A percentile compares a stretch with the other conserved stretches of the same genome.
Conservation (phyloP, 2,797 vertebrate species). For the Catamblyrhynchus diadema region DNA sequence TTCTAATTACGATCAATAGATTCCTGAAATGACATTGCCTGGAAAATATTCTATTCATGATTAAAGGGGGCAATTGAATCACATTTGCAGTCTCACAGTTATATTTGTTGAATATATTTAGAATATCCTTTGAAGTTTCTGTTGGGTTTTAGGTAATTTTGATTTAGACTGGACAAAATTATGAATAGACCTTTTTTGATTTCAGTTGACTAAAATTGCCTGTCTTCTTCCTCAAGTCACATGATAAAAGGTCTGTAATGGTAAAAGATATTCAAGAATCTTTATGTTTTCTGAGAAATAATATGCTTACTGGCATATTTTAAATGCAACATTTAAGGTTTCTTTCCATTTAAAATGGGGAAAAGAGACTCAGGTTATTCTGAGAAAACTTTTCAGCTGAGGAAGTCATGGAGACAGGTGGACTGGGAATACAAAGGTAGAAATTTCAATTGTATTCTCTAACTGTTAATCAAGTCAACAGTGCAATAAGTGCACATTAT, state of each 20-base stretch:
- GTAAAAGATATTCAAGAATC: background rate
- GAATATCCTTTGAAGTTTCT: background rate
- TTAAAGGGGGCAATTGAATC: background rate
- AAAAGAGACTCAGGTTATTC: background rate
- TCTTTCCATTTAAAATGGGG: background rate
- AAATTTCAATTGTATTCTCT: background rate
- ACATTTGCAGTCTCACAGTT: background rate
- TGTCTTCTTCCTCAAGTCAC: background rate
- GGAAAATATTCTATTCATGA: background rate
- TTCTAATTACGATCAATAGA: background rate
- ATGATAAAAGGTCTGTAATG: background rate
- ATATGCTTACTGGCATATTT: background rate
- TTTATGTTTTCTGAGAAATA: background rate
- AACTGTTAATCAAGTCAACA: background rate
- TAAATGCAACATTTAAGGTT: background rate
- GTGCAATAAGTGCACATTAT: background rate
- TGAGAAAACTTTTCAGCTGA: background rate
- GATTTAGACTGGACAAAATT: background rate
- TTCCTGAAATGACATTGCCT: background rate
- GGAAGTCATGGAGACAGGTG: background rate
- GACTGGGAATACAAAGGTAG: background rate
- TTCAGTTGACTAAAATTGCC: background rate
- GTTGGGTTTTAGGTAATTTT: background rate
- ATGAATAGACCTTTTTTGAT: background rate
- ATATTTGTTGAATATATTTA: background rate